Base-by-base conservation (phyloP, 2,888 invertebrate species). In the Augiades crinisus region DNA sequence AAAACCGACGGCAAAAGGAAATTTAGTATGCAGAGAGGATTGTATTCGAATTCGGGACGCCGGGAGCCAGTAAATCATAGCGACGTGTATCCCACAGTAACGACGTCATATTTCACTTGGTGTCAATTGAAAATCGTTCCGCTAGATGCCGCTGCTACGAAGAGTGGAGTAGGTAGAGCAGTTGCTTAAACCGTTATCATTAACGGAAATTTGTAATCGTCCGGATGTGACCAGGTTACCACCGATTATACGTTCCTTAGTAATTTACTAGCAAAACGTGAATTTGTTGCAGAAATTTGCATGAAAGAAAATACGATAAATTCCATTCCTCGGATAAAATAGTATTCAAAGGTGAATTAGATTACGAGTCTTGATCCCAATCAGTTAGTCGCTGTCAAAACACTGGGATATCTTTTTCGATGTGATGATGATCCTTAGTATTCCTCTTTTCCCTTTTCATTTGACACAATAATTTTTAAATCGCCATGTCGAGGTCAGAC, bases 111-210 rank as follows among this genome's bases (percentile, higher is more conserved):
- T 50, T 50, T 50, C 50, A 50, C 36, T 13, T 19, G 43, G 50
- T 43, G 50, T 50, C 50, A 43, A 50, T 50, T 50, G 50, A 43
- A 43, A 50, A 50, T 34, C 50, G 50, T 50, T 36, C 27, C 50
- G 36, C 17, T 43, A 17, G 36, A 43, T 5, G 19, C 5, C 5
- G 19, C 19, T 19, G 19, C 19, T 19, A 4, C 3, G 19, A 19
- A 5, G 19, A 19, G 3, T 19, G 5, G 21, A 12, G 40, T 8
- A 10, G 10, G n/a, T n/a, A n/a, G n/a, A n/a, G n/a, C n/a, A 8
- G 19, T 16, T 34, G 17, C 10, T 12, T 12, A 49, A 31, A 38
- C 22, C 33, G 21, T 24, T 6, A 31, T 47, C 38, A 40, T 47
- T 40, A 22, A 31, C n/a, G 19, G 10, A n/a, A 38, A 47, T 40